These are phyloP conservation scores for Ophthalmolycus amberensis DNA, from an alignment of 2,113 vertebrate species.

Conservation along the genomic window DNA sequence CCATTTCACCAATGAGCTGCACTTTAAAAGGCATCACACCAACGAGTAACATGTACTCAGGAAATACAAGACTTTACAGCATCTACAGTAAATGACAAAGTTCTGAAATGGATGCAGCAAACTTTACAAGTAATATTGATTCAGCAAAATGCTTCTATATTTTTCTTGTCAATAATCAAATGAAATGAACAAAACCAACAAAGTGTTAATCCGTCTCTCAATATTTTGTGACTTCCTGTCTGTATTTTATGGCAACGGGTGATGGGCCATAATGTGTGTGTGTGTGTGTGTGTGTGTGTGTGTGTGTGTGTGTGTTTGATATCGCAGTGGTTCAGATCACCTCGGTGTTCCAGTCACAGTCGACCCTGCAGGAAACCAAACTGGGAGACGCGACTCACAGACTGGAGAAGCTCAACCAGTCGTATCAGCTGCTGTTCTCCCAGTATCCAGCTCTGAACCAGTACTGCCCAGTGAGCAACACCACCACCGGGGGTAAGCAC, in stretches of 20 bases:
- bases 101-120: too few species aligned
- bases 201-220: too few species aligned
- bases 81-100: too few species aligned
- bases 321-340: constrained; percentile 53
- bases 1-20: neutral
- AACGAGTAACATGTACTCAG: too few species aligned
- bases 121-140: too few species aligned
- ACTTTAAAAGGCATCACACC: neutral
- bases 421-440: constrained; percentile 57
- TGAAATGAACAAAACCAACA: too few species aligned
- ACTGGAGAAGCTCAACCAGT: constrained; percentile 52
- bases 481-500: constrained; percentile 42
- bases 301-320: constrained; percentile 7
- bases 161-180: too few species aligned
- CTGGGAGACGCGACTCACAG: constrained; percentile 40
- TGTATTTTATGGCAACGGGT: too few species aligned
- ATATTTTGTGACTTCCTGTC: too few species aligned
- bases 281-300: neutral
- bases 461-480: constrained; percentile 56
- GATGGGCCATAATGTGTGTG: constrained; percentile 21
- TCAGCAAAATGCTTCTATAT: too few species aligned
- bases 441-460: constrained; percentile 64
- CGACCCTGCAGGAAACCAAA: constrained; percentile 38
- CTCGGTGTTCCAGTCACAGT: constrained; percentile 37
- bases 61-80: too few species aligned